Percentiles rank a stretch among this genome's conserved stretches.
phyloP scores from a whole-genome alignment of 2,113 vertebrate genomes.

The Aegotheles bennettii region DNA sequence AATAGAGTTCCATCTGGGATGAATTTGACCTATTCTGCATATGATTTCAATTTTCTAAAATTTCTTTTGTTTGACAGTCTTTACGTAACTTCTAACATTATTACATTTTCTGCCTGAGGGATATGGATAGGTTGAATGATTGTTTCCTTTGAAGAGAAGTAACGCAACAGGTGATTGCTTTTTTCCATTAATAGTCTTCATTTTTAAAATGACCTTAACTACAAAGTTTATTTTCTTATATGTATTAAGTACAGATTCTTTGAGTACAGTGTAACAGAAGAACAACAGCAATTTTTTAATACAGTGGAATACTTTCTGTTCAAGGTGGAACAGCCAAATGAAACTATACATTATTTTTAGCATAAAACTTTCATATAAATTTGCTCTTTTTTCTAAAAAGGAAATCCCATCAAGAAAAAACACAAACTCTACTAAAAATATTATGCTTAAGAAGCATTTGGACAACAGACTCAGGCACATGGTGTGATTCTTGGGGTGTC shows the following conservation, averaged over 20 bases:
- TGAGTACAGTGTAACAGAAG: background rate
- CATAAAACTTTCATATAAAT: background rate
- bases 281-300: background rate
- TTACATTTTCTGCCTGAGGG: background rate
- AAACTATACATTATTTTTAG: background rate
- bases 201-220: background rate
- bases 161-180: background rate
- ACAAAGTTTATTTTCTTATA: background rate
- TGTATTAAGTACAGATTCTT: background rate
- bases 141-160: background rate
- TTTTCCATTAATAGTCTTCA: background rate
- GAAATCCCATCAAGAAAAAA: background rate
- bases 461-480: too few relatives aligned
- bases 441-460: too few relatives aligned
- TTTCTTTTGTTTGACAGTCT: background rate
- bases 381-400: background rate
- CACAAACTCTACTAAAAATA: background rate
- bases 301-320: background rate
- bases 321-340: background rate
- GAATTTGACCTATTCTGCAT: background rate
- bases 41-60: background rate
- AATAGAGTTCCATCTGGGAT: background rate
- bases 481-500: too few relatives aligned
- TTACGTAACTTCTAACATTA: background rate
- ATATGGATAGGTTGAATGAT: background rate